Base-by-base conservation (phyloP, 2,888 invertebrate genomes). In the Drosophila pseudotakahashii region DNA sequence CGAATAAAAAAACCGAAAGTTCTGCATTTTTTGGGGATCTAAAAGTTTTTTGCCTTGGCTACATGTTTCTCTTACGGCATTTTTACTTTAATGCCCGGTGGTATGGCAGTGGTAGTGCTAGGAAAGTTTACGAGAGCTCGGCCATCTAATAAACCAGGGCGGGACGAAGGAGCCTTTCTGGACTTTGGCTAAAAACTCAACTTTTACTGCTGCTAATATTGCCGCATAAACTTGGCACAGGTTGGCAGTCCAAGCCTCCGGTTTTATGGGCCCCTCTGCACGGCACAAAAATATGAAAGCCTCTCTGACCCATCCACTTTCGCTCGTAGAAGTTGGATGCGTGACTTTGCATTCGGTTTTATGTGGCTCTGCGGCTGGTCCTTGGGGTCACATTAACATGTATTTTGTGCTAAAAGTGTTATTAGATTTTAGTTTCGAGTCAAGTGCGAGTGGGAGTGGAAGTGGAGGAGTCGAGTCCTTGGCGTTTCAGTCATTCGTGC, bases 351-450 rank as follows among this genome's bases (percentile, higher is more conserved):
- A 72, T 76, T 76, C 41, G 68, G 64, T 73, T 76, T 76, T 76
- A 76, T 72, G 71, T 50, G 48, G 62, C 62, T 44, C 61, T 64
- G 72, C 37, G 53, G 68, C 73, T 39, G 47, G 52, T 69, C 81
- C 83, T 80, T 69, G 68, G 84, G 88, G 84, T 76, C 83, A 75
- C 87, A 87, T 86, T 88, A 86, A 87, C 86, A 86, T 86, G 86
- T 89, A 86, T 86, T 66, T 86, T 86, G 89, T 84, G 88, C 87
- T 86, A 89, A 86, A 86, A 86, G 87, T 88, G 85, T 87, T 86
- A 84, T 86, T 87, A 86, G 86, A 83, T 89, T 87, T 88, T 84
- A 88, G 89, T 84, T 87, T 84, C 79, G 79, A 83, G 81, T 87
- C 82, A 87, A 83, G 81, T 83, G 87, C 72, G 63, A 58, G 50